These are phyloP conservation scores for Alethe castanea DNA, from an alignment of 2,113 vertebrate genomes.

Conservation along the genomic window DNA sequence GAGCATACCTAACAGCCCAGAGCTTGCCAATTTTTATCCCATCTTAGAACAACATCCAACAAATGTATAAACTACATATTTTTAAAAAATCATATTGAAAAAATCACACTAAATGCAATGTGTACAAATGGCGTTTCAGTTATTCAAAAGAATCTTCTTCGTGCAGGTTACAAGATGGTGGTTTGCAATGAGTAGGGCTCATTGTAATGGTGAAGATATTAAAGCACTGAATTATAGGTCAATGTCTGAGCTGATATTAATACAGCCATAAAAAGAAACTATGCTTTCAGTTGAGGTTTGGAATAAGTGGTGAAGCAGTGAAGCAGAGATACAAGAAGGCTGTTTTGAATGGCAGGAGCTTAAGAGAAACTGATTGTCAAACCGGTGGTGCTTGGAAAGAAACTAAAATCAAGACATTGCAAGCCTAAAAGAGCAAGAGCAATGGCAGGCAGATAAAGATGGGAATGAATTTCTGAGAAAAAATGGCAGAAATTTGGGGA, in stretches of 20 bases:
- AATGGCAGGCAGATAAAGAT: neutral
- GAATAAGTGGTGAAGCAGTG: neutral
- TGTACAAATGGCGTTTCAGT: neutral
- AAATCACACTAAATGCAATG: neutral
- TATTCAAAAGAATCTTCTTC: neutral
- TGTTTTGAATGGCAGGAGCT: slow-evolving; percentile 27
- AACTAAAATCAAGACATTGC: neutral
- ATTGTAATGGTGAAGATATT: neutral
- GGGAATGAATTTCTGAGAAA: neutral
- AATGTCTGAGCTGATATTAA: neutral
- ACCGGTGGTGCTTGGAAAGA: neutral
- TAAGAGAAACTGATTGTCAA: slow-evolving; percentile 1
- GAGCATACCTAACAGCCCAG: neutral
- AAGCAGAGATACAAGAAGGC: neutral
- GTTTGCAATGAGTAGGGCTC: neutral
- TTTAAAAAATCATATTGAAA: neutral
- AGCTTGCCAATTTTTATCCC: neutral
- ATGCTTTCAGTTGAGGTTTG: slow-evolving; percentile 19
- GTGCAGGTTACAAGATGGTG: neutral
- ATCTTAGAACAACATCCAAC: neutral
- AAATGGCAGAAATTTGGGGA: neutral
- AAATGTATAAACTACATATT: neutral
- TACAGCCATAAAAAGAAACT: neutral
- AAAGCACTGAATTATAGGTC: neutral
- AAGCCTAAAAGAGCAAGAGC: neutral